A percentile compares a stretch with the other conserved stretches of the same genome.
These are phyloP conservation scores for Arion vulgaris DNA, from an alignment of 1,140 invertebrate genomes.

Conservation along the genomic window DNA sequence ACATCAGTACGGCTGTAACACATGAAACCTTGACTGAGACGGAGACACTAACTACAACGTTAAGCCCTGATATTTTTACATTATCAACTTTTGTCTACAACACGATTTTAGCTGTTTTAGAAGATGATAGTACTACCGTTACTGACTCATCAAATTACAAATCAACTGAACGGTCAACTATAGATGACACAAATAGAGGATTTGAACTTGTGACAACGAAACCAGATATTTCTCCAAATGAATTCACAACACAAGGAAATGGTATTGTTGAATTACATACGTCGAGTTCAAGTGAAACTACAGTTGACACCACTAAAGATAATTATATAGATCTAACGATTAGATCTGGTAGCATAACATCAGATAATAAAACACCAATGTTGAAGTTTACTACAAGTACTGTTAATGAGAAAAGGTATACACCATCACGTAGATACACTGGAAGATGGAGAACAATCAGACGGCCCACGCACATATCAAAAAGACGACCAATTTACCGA, in stretches of 20 bases:
- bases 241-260: neutral
- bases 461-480: neutral
- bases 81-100: neutral
- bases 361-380: neutral
- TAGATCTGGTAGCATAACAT: neutral
- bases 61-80: neutral
- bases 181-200: neutral
- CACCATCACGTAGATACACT: neutral
- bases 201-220: neutral
- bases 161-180: neutral
- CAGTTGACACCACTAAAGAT: neutral
- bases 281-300: conserved; percentile 1
- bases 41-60: neutral
- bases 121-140: neutral
- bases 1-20: neutral
- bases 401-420: neutral
- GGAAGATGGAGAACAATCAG: neutral
- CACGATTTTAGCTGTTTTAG: neutral
- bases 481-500: conserved; percentile 11
- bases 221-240: neutral
- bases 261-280: neutral
- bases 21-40: neutral
- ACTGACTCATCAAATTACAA: neutral
- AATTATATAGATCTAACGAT: neutral
- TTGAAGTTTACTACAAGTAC: neutral